Evolutionary conservation across 2,797 vertebrate genomes (phyloP), one percentile per base, ranked within the genome.

Genomic region (Nannoperca australis): DNA sequence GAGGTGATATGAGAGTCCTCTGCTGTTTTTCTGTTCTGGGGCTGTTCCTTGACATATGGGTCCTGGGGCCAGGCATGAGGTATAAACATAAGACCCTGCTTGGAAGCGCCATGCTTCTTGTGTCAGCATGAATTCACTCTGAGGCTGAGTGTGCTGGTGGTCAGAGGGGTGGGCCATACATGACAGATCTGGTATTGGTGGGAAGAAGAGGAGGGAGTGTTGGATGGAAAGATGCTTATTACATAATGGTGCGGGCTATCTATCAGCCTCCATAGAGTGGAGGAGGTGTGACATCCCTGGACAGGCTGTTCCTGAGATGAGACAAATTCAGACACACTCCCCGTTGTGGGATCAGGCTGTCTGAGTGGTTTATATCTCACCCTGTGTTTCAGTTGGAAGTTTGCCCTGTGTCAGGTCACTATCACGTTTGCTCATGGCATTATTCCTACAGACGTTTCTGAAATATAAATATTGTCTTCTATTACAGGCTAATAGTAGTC

Each of bases 271-370:
- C 18, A 24, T 65, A 13, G n/a, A 68, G 55, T 56, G 68, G 73
- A 78, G 76, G 70, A 58, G 68, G 73, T 89, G 79, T 73, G 80
- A 82, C 72, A 20, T 78, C 78, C 55, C 30, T 53, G 84, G 72
- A 91, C 84, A 88, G 51, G 78, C 74, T 92, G 82, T 92, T 86
- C 65, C 81, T 61, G 70, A 70, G 58, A 81, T 50, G 62, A 82
- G 65, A 68, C 71, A 22, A 56, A 79, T 59, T 71, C 70, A 69
- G 84, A 76, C 44, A 0, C 34, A 24, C 72, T 79, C 51, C 63
- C 73, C 30, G 22, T 30, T 36, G 69, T 55, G 58, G 58, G 67
- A 79, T 83, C 82, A 81, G 54, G 45, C 64, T 60, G 73, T 88
- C 78, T 66, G 72, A 78, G 81, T 65, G 76, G 24, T 84, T 88